Conservation (phyloP, 2,797 vertebrate species). For the Scyliorhinus canicula region DNA sequence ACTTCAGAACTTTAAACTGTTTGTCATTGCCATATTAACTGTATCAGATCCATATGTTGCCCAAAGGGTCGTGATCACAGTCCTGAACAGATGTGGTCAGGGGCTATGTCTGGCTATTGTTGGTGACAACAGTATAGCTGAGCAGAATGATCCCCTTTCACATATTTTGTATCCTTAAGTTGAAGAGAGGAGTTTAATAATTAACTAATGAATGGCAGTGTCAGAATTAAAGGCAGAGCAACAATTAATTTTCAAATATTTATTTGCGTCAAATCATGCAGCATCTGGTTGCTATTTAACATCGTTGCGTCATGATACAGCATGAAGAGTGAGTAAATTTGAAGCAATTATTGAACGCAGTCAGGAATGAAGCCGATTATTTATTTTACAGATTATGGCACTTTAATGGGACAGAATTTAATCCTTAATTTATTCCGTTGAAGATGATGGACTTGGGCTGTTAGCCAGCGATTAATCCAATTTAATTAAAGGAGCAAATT, state of each 20-base stretch:
- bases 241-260: background rate
- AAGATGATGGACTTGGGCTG: background rate
- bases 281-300: background rate
- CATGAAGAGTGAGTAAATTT: background rate
- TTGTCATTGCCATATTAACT: background rate
- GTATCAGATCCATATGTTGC: background rate
- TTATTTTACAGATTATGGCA: background rate
- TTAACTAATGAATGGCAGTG: background rate
- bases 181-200: background rate
- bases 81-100: background rate
- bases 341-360: background rate
- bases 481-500: background rate
- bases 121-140: background rate
- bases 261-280: background rate
- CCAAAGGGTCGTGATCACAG: background rate
- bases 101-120: background rate
- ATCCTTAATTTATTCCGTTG: background rate
- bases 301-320: background rate
- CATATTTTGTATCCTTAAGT: background rate
- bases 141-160: background rate
- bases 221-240: background rate
- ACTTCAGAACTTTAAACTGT: background rate
- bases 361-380: background rate
- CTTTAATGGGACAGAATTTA: background rate
- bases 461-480: background rate